Base-by-base conservation (phyloP, 2,113 vertebrate genomes). In the Podarcis cretensis region DNA sequence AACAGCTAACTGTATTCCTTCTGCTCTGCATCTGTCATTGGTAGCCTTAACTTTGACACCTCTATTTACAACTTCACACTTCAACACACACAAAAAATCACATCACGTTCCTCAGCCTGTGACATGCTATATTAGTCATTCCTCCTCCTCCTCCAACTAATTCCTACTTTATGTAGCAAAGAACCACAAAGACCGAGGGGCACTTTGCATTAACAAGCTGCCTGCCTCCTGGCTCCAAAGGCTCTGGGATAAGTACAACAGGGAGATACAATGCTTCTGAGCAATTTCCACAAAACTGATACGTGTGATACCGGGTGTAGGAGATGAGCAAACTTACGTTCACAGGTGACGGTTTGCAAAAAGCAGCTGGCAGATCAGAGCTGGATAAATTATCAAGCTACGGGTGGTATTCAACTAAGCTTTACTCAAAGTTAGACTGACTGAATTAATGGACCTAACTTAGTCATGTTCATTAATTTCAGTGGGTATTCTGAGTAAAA, bases 11-110 rank as follows among this genome's bases (percentile, higher is more conserved):
- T 87, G 32, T 59, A 94, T 90, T 95, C 94, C 94, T 96, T 95
- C 96, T 97, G 94, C 92, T 95, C 83, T 93, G 91, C 93, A 94
- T 96, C 94, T 92, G 90, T 92, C 94, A 91, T 88, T 94, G 94
- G 83, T 84, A 90, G 92, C 91, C 73, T 40, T 68, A 93, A 94
- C 83, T 12, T 96, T 96, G 95, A 92, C 90, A 94, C 95, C 83
- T 95, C 96, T 96, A 93, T 97, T 96, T 96, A 93, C 91, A 94
- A 92, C 95, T 95, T 97, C 94, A 96, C 94, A 80, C 95, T 96
- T 96, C 88, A 88, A 14, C 32, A n/a, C 32, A n/a, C 86, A 95
- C 43, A 87, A 18, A 76, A 48, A 95, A 81, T 94, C 89, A 89
- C 85, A 91, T 91, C 86, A 90, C 89, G 88, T 96, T 94, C 86